Base-by-base conservation (phyloP, 2,888 invertebrate genomes). In the Philhelius pedissequus region DNA sequence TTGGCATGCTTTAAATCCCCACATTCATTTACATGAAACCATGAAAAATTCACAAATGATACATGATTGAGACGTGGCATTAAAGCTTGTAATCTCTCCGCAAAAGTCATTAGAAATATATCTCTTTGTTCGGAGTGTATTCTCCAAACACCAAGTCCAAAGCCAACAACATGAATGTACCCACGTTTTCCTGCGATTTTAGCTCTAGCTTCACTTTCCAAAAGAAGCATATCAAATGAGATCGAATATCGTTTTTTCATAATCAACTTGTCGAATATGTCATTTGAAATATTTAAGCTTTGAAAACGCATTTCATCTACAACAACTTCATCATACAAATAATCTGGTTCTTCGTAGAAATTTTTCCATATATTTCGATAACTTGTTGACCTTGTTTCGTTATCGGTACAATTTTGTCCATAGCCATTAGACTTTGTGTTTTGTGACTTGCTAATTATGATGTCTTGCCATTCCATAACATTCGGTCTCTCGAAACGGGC, bases 111-210 rank as follows among this genome's bases (percentile, higher is more conserved):
- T 4, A 95, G 89, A 87, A 94, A 95, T 43, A 95, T 93, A 86
- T 94, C 92, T 11, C 92, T 92, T 88, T 95, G 95, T 79, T 94
- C 94, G 0, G 90, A 87, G 0, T 94, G 93, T 40, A 93, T 91
- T 88, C 90, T 93, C 95, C 95, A 95, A 0, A 94, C 94, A 0
- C 95, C 95, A n/a, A 94, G 89, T 58, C 94, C 94, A 50, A 94
- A 93, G 11, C 95, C 95, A 32, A 95, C 93, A 7, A 95, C 92
- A 89, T 95, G 95, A 0, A 95, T 87, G 86, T 92, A 95, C 0
- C 94, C 95, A 7, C 91, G 90, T 32, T 92, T 94, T 27, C 90
- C 92, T 3, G 89, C 91, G 0, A 90, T 90, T 11, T 89, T 89
- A 0, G 94, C 94, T n/a, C 95, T 91, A 0, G 91, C 89, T 78